Evolutionary conservation across 2,113 vertebrate genomes (phyloP).

Genomic region (Trogon surrucura): DNA sequence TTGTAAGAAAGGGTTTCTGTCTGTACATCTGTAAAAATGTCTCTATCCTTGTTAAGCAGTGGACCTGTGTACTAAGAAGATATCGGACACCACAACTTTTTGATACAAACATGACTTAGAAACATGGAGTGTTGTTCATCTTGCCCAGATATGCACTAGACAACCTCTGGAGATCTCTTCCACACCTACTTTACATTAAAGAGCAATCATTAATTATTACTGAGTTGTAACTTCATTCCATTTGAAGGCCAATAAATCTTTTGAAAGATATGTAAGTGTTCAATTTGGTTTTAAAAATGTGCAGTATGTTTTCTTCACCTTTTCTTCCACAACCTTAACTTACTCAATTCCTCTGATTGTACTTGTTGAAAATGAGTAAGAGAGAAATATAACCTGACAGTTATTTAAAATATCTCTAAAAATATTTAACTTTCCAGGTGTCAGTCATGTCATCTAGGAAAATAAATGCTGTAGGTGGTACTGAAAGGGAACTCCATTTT

Average conservation of each 20-base stretch:
- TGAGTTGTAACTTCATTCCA: neutral
- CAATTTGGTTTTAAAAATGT: neutral
- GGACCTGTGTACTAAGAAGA: neutral
- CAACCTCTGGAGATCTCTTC: neutral
- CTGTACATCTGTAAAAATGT: neutral
- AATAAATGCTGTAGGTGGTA: neutral
- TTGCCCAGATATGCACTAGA: neutral
- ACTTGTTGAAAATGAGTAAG: neutral
- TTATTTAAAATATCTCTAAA: neutral
- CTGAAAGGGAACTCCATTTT: neutral
- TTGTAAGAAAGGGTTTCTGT: neutral
- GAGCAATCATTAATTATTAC: neutral
- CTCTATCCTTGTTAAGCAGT: neutral
- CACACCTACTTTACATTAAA: neutral
- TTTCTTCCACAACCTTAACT: neutral
- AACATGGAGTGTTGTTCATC: neutral
- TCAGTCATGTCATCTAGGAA: neutral
- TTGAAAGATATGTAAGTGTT: neutral
- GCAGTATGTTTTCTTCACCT: neutral
- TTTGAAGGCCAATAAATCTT: neutral
- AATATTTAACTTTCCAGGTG: neutral
- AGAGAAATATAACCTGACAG: neutral
- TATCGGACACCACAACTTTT: neutral
- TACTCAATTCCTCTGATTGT: neutral
- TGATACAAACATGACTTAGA: neutral